A percentile compares a stretch with the other conserved stretches of the same genome.
These are phyloP conservation scores for Sinotaia quadrata DNA, from an alignment of 2,888 invertebrate genomes.

Conservation along the genomic window DNA sequence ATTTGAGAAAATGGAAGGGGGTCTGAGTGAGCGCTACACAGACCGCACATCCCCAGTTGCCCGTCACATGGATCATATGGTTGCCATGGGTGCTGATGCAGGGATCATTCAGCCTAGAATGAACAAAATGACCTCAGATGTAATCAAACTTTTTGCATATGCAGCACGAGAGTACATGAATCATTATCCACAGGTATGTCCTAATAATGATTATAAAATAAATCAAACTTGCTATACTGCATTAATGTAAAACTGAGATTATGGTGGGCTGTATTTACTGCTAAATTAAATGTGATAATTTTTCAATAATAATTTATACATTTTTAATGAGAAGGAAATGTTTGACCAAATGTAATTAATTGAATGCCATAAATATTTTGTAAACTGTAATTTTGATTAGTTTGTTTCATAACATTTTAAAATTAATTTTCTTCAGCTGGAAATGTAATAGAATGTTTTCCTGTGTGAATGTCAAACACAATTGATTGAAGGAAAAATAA, in stretches of 20 bases:
- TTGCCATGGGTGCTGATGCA: slow-evolving; percentile 57
- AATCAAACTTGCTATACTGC: neutral
- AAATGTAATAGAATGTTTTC: too few species aligned
- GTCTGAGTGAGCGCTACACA: slow-evolving; percentile 61
- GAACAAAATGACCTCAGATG: slow-evolving; percentile 66
- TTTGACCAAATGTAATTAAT: too few species aligned
- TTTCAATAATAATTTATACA: too few species aligned
- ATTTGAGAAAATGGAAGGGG: slow-evolving; percentile 68
- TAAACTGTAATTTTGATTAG: too few species aligned
- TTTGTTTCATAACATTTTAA: too few species aligned
- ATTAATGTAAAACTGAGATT: neutral
- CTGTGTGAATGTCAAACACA: too few species aligned
- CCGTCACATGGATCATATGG: slow-evolving; percentile 64
- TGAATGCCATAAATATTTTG: too few species aligned
- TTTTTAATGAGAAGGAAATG: neutral
- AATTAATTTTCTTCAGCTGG: too few species aligned
- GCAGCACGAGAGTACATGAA: slow-evolving; percentile 65
- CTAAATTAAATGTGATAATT: too few species aligned
- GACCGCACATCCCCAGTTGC: slow-evolving; percentile 62
- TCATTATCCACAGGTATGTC: slow-evolving; percentile 48
- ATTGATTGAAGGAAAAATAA: too few species aligned
- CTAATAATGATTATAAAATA: too few species aligned
- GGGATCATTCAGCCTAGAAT: slow-evolving; percentile 55
- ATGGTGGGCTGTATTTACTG: too few species aligned
- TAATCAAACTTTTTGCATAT: slow-evolving; percentile 67